These are phyloP conservation scores for Dipodomys stephensi DNA, from an alignment of 2,113 vertebrate genomes.

Conservation along the genomic window DNA sequence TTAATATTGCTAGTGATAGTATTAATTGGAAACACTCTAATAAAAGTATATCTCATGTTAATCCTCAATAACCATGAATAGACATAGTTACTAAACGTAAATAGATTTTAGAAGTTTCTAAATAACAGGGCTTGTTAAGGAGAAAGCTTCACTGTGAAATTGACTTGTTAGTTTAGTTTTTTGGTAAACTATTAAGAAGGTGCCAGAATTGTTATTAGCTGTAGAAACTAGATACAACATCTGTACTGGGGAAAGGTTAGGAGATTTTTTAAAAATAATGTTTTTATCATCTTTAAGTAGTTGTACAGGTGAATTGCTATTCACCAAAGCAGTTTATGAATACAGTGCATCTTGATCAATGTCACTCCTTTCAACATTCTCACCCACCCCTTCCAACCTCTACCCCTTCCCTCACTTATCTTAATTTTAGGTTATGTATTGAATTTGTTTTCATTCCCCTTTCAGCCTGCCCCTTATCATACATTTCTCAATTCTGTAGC, in stretches of 20 bases:
- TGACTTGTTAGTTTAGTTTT: constrained; percentile 5
- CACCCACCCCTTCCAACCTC: too few relatives aligned
- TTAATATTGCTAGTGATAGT: too few relatives aligned
- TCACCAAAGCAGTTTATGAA: too few relatives aligned
- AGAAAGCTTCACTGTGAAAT: neutral
- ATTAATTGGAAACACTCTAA: neutral
- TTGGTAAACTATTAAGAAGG: neutral
- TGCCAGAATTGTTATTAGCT: constrained; percentile 8
- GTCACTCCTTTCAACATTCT: too few relatives aligned
- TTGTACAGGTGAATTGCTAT: too few relatives aligned
- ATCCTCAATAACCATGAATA: neutral
- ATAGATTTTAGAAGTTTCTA: neutral
- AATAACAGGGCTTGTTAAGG: neutral
- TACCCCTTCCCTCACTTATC: too few relatives aligned
- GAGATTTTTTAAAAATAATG: neutral
- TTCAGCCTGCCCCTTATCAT: too few relatives aligned
- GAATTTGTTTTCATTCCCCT: too few relatives aligned
- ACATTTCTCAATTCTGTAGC: too few relatives aligned
- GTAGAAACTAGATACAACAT: neutral
- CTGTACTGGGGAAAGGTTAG: neutral
- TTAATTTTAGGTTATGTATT: too few relatives aligned
- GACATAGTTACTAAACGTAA: neutral
- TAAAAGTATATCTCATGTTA: constrained; percentile 21
- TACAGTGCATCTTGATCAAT: too few relatives aligned
- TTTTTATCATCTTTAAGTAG: too few relatives aligned